These are phyloP conservation scores for Drosophila pseudotalamancana DNA, from an alignment of 2,888 invertebrate species.

Conservation along the genomic window DNA sequence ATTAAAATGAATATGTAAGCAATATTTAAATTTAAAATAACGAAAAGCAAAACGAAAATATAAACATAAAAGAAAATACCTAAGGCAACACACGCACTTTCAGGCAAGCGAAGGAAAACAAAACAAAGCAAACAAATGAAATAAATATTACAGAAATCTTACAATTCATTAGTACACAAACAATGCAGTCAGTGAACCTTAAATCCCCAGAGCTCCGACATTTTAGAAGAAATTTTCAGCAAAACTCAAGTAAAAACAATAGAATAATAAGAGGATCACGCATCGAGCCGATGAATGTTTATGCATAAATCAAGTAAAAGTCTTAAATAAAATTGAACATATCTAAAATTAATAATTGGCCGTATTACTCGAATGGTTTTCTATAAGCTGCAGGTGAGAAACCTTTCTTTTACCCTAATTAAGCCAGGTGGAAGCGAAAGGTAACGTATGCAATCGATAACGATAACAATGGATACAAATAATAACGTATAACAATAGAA, in stretches of 20 bases:
- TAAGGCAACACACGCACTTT: slow-evolving; percentile 50
- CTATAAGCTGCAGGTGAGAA: not conserved
- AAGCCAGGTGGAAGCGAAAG: no score
- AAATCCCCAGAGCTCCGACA: slow-evolving; percentile 54
- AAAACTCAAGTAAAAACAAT: slow-evolving; percentile 8
- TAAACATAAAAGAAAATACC: slow-evolving; percentile 22
- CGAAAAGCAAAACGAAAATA: slow-evolving; percentile 28
- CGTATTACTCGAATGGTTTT: slow-evolving; percentile 14
- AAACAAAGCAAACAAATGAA: slow-evolving; percentile 11
- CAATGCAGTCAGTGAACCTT: slow-evolving; percentile 40
- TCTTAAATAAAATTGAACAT: slow-evolving; percentile 80
- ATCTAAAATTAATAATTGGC: slow-evolving; percentile 67
- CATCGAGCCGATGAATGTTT: slow-evolving; percentile 51
- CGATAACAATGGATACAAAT: no score
- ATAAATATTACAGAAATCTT: slow-evolving; percentile 28
- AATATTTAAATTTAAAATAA: slow-evolving; percentile 69
- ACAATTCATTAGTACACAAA: slow-evolving; percentile 55
- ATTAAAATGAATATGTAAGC: slow-evolving; percentile 69
- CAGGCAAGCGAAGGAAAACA: slow-evolving; percentile 45
- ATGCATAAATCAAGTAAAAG: slow-evolving; percentile 72
- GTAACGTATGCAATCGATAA: no score
- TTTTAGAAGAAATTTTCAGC: slow-evolving; percentile 68
- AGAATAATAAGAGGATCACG: slow-evolving; percentile 31
- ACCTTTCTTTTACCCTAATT: no score
- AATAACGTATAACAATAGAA: no score